Evolutionary conservation across 2,797 vertebrate genomes (phyloP), one percentile per base, ranked within the genome.

Genomic region (Chelmon rostratus): DNA sequence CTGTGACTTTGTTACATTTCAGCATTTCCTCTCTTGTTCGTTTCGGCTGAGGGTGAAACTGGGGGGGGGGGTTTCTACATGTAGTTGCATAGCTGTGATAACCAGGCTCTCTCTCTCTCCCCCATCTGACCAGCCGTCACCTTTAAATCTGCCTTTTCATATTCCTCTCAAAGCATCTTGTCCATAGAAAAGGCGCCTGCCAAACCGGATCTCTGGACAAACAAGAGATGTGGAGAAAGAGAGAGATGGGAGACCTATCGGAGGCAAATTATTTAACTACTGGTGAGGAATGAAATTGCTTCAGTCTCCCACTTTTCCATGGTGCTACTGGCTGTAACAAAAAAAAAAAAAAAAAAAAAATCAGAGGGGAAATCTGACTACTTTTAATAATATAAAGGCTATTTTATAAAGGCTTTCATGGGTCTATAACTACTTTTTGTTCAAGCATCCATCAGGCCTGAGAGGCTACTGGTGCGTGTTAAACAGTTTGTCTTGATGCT

Each of bases 141-240:
- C 98, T 99, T 99, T 99, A 99, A 99, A 99, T 97, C 98, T 99
- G 98, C 96, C 98, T 99, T 99, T 99, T 99, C 97, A 99, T 99
- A 99, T 99, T 98, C 98, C 96, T 96, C 97, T 98, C 97, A 99
- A 99, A 99, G 98, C 97, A 84, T 96, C 97, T 98, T 97, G 97
- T 97, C 96, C 96, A 96, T 96, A 96, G 96, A 97, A 97, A 96
- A 97, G 96, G 95, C 96, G 96, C 97, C 96, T 96, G 97, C 97
- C 96, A 97, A 97, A 97, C 90, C 95, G 95, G 96, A 97, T 98
- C 97, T 96, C 96, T 98, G 96, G 95, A 96, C 97, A 98, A 98
- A 99, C 97, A 96, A 94, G 91, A 93, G 91, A 93, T 68, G 82
- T 77, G 85, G 69, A 76, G 71, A 91, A 93, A 89, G 73, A 86